Percentiles rank a stretch among this genome's conserved stretches.
phyloP scores from a whole-genome alignment of 2,888 invertebrate genomes.

The Ophion slaviceki region DNA sequence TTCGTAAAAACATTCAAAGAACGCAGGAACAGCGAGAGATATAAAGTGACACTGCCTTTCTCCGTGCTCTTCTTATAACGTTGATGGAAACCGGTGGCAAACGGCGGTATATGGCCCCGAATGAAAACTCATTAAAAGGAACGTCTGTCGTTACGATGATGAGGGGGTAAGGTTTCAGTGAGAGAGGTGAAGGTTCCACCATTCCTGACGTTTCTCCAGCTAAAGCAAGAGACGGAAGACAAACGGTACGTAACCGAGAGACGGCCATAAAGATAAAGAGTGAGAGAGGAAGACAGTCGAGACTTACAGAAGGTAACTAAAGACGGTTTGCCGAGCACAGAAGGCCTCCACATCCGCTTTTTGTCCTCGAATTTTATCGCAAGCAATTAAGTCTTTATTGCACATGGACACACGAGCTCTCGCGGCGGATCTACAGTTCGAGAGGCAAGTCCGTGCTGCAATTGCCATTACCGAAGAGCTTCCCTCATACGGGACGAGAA shows the following conservation, averaged over 20 bases:
- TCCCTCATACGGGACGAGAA: background rate
- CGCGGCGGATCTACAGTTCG: background rate
- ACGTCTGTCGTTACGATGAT: slow-evolving; percentile 42
- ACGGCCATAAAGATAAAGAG: slow-evolving; percentile 6
- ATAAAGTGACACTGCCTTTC: slow-evolving; percentile 13
- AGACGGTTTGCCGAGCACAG: slow-evolving; percentile 27
- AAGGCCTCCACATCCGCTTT: slow-evolving; percentile 5
- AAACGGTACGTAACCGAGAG: slow-evolving; percentile 10
- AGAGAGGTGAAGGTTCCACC: background rate
- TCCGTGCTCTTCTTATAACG: slow-evolving; percentile 57
- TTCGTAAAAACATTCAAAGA: slow-evolving; percentile 26
- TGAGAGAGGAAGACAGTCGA: background rate
- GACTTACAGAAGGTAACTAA: slow-evolving; percentile 31
- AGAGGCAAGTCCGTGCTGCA: slow-evolving; percentile 20
- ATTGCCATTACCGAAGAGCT: slow-evolving; percentile 43
- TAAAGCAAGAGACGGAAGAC: slow-evolving; percentile 25
- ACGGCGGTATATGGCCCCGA: slow-evolving; percentile 63
- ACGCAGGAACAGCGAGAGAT: slow-evolving; percentile 13
- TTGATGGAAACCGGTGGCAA: slow-evolving; percentile 63
- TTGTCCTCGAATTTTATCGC: slow-evolving; percentile 64
- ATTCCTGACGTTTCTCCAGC: slow-evolving; percentile 25
- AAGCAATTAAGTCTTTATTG: slow-evolving; percentile 68
- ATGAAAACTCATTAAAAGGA: slow-evolving; percentile 69
- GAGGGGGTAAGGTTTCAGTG: background rate
- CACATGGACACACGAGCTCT: slow-evolving; percentile 52